A percentile compares a stretch with the other conserved stretches of the same genome.
phyloP scores from a whole-genome alignment of 1,140 invertebrate genomes.

The Neoseiulus cucumeris region DNA sequence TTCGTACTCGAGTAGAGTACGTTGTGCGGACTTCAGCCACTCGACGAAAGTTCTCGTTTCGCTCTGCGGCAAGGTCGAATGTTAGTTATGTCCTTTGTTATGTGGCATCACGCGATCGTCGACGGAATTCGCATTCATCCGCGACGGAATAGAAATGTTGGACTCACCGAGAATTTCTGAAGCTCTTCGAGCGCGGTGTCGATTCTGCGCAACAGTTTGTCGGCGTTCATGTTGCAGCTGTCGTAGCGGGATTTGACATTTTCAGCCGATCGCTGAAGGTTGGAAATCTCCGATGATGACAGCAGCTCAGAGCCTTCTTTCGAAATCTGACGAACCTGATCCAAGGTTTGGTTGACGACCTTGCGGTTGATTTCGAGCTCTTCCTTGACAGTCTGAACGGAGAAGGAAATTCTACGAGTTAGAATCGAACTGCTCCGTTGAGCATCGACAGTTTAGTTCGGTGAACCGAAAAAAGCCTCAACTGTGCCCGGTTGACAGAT shows the following conservation, averaged over 20 bases:
- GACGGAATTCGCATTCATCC: too few species aligned
- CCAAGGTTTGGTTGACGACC: conserved; percentile 60
- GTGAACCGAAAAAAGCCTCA: neutral
- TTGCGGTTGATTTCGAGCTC: conserved; percentile 68
- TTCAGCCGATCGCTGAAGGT: conserved; percentile 59
- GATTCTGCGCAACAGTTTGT: conserved; percentile 50
- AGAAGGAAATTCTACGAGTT: neutral
- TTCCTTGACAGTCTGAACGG: conserved; percentile 56
- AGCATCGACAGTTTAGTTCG: neutral
- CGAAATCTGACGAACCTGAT: conserved; percentile 74
- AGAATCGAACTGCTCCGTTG: too few species aligned
- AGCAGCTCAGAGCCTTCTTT: conserved; percentile 70
- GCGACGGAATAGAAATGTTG: too few species aligned
- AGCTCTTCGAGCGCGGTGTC: conserved; percentile 63
- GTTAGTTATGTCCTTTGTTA: too few species aligned
- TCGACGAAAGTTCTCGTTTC: conserved; percentile 57
- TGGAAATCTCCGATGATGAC: conserved; percentile 65
- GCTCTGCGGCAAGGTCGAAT: too few species aligned
- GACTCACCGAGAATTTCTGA: conserved; percentile 39
- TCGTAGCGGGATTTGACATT: conserved; percentile 63
- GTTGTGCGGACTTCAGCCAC: conserved; percentile 60
- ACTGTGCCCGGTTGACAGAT: neutral
- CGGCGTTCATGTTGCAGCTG: conserved; percentile 50
- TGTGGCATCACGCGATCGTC: too few species aligned
- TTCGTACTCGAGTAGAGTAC: conserved; percentile 62